Percentiles rank a stretch among this genome's conserved stretches.
phyloP scores from a whole-genome alignment of 2,113 vertebrate species.

The Misgurnus mizolepis region DNA sequence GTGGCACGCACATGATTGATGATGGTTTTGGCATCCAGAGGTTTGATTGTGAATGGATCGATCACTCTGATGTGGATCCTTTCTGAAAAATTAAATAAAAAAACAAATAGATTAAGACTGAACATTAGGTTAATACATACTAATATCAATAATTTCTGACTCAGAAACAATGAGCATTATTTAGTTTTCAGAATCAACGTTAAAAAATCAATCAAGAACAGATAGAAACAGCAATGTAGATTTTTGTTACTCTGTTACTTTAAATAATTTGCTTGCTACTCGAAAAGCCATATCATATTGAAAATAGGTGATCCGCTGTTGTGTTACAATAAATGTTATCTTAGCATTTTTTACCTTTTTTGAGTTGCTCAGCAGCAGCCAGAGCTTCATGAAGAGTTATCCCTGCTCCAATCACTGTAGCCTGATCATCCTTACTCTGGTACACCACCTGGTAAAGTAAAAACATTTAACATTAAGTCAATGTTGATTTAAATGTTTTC shows the following conservation, averaged over 20 bases:
- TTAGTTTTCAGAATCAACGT: no score
- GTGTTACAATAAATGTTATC: not conserved
- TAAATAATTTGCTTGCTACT: no score
- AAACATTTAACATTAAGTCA: not conserved
- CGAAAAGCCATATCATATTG: no score
- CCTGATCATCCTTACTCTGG: conserved; percentile 91
- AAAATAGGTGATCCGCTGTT: no score
- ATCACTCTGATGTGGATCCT: conserved; percentile 84
- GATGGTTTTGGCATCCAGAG: conserved; percentile 89
- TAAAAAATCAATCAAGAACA: no score
- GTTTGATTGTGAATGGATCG: conserved; percentile 94
- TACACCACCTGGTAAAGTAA: conserved; percentile 79
- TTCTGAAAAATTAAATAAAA: conserved; percentile 69
- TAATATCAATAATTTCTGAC: no score
- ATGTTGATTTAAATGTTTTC: not conserved
- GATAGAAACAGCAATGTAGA: no score
- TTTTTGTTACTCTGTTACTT: no score
- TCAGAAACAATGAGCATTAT: no score
- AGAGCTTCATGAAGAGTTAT: conserved; percentile 91
- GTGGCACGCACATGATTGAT: conserved; percentile 85
- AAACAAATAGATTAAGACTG: not conserved
- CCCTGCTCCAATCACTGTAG: conserved; percentile 89
- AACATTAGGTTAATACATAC: no score
- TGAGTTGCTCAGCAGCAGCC: conserved; percentile 88
- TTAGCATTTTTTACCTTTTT: conserved; percentile 79